These are phyloP conservation scores for Athrips mouffetella DNA, from an alignment of 2,888 invertebrate species.

Conservation along the genomic window DNA sequence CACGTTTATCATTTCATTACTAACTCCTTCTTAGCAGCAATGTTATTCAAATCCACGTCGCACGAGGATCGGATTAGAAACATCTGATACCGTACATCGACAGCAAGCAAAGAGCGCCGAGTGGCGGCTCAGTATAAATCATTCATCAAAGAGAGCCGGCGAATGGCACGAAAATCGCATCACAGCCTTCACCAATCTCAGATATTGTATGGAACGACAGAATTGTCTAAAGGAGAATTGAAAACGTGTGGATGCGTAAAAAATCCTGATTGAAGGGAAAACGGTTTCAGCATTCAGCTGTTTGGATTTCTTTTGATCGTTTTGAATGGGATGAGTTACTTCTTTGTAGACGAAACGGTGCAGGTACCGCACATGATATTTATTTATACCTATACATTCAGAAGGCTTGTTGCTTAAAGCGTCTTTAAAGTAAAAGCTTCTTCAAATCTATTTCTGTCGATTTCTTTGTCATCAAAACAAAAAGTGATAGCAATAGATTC, in stretches of 20 bases:
- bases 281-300: neutral
- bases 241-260: conserved; percentile 3
- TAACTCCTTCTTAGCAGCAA: neutral
- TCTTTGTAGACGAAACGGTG: too few relatives aligned
- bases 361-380: too few relatives aligned
- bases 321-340: too few relatives aligned
- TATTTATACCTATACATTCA: too few relatives aligned
- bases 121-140: conserved; percentile 3
- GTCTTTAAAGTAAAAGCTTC: too few relatives aligned
- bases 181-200: conserved; percentile 1
- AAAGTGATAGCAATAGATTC: too few relatives aligned
- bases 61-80: neutral
- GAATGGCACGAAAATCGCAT: neutral
- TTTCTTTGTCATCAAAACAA: too few relatives aligned
- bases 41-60: neutral
- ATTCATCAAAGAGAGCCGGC: conserved; percentile 1
- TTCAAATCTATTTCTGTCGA: too few relatives aligned
- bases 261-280: neutral
- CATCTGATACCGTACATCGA: neutral
- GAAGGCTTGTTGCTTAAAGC: too few relatives aligned
- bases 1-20: too few relatives aligned
- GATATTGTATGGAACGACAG: neutral
- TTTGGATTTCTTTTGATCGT: too few relatives aligned
- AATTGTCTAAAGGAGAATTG: neutral
- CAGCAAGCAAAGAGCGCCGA: neutral